Base-by-base conservation (phyloP, 2,888 invertebrate genomes). In the Drosophila sordidula region DNA sequence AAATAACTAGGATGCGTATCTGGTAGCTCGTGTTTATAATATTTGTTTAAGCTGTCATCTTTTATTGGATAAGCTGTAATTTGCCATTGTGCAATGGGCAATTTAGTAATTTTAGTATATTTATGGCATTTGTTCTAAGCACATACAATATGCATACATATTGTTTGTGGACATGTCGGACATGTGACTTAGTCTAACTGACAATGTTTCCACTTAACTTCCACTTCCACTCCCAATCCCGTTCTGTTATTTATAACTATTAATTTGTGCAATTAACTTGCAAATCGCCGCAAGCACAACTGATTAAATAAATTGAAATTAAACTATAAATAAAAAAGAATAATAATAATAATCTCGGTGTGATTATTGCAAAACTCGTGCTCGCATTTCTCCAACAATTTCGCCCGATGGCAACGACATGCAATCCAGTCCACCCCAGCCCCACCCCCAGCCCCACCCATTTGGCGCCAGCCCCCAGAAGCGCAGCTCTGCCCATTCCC, bases 221-320 rank as follows among this genome's bases (percentile, higher is more conserved):
- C 61, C 38, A 61, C 36, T 47, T 26, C 39, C 64, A 51, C 14
- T 57, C 26, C 32, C 50, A 51, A 44, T 58, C 62, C 52, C 63
- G 50, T 67, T 66, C 57, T 49, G 46, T 62, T 73, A 78, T 81
- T 85, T 68, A 75, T 78, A 80, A 67, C 73, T 58, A 69, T 66
- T 80, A 83, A 83, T 78, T 83, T 76, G 78, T 76, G 79, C 81
- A 84, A 87, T 81, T 87, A 84, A 78, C 64, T 84, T 68, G 72
- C 68, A 87, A 84, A 78, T 83, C 72, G 69, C 66, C 46, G 34
- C 63, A 50, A 14, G 12, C 36, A 54, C 64, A 75, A 66, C 62
- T 81, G 69, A 81, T 81, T 77, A 77, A 79, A 77, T 84, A 70
- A 70, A 76, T 80, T 70, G 57, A 79, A 84, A 68, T 74, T 72